phyloP scores from a whole-genome alignment of 2,888 invertebrate species.

The Gasteruption jaculator region DNA sequence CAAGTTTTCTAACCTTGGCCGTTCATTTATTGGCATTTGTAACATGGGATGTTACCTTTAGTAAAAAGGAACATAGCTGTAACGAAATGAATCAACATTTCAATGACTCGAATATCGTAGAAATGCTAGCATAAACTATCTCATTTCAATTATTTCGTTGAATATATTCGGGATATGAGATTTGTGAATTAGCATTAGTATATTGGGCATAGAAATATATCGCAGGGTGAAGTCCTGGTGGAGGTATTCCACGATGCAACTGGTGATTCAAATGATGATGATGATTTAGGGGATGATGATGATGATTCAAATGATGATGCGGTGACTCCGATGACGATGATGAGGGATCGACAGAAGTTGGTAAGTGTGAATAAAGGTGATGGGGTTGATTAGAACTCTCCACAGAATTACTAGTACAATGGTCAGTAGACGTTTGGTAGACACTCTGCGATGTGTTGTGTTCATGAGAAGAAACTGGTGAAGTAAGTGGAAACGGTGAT shows the following conservation, averaged over 20 bases:
- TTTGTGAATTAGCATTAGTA: conserved; percentile 41
- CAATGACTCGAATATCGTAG: too few species aligned
- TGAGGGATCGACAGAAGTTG: conserved; percentile 30
- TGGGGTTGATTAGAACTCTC: conserved; percentile 29
- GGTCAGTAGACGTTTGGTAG: conserved; percentile 45
- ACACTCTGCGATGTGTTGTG: conserved; percentile 42
- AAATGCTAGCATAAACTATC: conserved; percentile 31
- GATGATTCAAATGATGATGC: conserved; percentile 34
- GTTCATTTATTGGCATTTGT: too few species aligned
- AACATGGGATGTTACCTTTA: too few species aligned
- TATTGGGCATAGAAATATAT: conserved; percentile 50
- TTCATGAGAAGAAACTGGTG: conserved; percentile 31
- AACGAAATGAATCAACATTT: too few species aligned
- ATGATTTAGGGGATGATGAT: conserved; percentile 31
- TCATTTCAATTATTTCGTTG: conserved; percentile 43
- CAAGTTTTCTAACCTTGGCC: too few species aligned
- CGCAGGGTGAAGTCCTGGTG: conserved; percentile 47
- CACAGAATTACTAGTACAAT: conserved; percentile 29
- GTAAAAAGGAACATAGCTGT: too few species aligned
- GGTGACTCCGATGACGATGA: conserved; percentile 26
- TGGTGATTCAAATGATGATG: conserved; percentile 32
- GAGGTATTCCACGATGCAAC: conserved; percentile 37
- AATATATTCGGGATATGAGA: conserved; percentile 47
- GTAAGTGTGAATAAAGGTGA: conserved; percentile 36
- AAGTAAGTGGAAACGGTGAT: conserved; percentile 37